Evolutionary conservation across 2,797 vertebrate species (phyloP), one percentile per base, ranked within the genome.

Genomic region (Centropyge bicolor): DNA sequence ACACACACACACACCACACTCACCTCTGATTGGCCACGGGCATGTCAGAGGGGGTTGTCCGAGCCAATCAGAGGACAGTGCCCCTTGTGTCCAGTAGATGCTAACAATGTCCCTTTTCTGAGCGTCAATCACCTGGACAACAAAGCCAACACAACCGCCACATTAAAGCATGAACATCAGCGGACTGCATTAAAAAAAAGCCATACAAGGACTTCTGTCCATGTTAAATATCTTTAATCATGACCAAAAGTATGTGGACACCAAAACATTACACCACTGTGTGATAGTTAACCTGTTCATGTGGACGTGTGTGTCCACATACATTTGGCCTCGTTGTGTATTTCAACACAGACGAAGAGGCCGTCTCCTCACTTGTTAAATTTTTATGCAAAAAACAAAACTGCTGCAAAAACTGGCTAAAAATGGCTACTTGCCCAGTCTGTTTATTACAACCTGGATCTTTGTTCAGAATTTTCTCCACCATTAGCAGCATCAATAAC

Each of bases 21-120:
- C 93, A 95, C 95, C 95, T 96, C 94, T 95, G 95, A 96, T 96
- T 95, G 95, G 95, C 95, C 95, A 95, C 95, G 93, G 95, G 95
- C 95, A 96, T 96, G 95, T 95, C 95, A 95, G 94, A 94, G 93
- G 93, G 92, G 94, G 92, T 80, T 94, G 94, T 95, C 95, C 93
- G 92, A 95, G 93, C 95, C 95, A 95, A 96, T 96, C 95, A 95
- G 95, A 95, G 95, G 95, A 95, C 94, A 94, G 95, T 93, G 94
- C 93, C 94, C 94, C 94, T 93, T 92, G 92, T 93, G 93, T 95
- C 95, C 94, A 84, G 90, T 64, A 69, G 94, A 93, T 87, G 90
- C 89, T 89, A 92, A 93, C 83, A 91, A 92, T 84, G 88, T 91
- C 87, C 89, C 90, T 93, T 90, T 89, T 90, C 85, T 94, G 92